Evolutionary conservation across 2,797 vertebrate genomes (phyloP).

Genomic region (Takifugu rubripes): DNA sequence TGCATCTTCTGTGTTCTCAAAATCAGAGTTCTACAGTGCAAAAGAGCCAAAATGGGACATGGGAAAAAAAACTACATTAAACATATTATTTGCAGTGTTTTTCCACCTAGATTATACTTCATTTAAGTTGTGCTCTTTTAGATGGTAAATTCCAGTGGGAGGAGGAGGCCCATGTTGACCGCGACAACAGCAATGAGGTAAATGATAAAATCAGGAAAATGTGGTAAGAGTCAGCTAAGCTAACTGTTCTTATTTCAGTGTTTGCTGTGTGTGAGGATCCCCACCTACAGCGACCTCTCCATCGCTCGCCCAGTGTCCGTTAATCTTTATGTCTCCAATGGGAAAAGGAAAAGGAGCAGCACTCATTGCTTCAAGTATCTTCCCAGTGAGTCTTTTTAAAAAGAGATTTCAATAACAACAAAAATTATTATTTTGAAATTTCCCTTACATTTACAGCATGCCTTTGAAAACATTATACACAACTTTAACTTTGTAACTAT

Average conservation of each 20-base stretch:
- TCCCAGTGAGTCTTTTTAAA: constrained; percentile 73
- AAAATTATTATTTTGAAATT: no score
- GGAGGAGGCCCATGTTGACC: constrained; percentile 86
- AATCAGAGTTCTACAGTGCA: neutral
- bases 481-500: no score
- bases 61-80: no score
- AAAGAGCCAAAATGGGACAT: neutral
- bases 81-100: neutral
- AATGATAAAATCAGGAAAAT: neutral
- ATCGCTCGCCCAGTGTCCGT: constrained; percentile 81
- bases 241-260: constrained; percentile 59
- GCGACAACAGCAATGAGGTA: constrained; percentile 88
- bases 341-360: constrained; percentile 88
- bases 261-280: constrained; percentile 80
- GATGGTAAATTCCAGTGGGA: constrained; percentile 94
- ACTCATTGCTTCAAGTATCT: constrained; percentile 90
- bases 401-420: no score
- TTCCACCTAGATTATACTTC: neutral
- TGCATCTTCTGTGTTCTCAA: neutral
- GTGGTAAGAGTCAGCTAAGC: neutral
- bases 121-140: constrained; percentile 40
- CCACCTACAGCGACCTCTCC: constrained; percentile 83
- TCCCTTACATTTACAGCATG: no score
- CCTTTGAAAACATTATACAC: no score
- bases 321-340: constrained; percentile 89